phyloP scores from a whole-genome alignment of 2,113 vertebrate genomes.

The Capricornis sumatraensis region DNA sequence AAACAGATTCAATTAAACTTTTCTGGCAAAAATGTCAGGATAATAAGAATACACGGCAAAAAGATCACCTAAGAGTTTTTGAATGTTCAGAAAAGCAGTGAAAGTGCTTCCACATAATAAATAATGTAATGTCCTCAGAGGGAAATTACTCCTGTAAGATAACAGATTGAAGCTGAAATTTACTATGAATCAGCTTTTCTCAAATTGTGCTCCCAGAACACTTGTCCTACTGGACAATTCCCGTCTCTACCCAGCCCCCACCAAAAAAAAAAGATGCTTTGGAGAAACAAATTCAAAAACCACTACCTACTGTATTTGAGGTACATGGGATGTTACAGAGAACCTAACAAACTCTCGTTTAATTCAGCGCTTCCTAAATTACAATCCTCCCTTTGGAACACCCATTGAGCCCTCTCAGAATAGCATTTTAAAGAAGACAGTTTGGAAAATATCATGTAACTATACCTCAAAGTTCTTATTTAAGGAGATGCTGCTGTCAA shows the following conservation, averaged over 20 bases:
- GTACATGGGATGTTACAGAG: background rate
- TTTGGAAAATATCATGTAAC: background rate
- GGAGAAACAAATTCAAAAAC: background rate
- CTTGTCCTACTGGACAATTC: background rate
- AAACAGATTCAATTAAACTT: background rate
- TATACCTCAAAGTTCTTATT: background rate
- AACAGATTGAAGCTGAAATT: background rate
- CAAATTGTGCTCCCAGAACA: background rate
- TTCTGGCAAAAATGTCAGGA: background rate
- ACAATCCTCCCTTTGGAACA: background rate
- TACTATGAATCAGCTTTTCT: background rate
- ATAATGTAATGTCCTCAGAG: background rate
- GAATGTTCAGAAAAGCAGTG: background rate
- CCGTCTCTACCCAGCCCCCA: rapidly evolving
- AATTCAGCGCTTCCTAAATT: background rate
- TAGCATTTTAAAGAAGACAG: background rate
- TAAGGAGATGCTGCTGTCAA: background rate
- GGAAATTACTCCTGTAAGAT: background rate
- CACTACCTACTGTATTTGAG: background rate
- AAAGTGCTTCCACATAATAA: background rate
- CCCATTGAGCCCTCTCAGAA: background rate
- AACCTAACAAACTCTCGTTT: background rate
- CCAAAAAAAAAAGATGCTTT: background rate
- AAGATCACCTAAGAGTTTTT: background rate
- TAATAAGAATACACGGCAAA: background rate